Conservation (phyloP, 2,888 invertebrate species). For the Ligdia adustata region DNA sequence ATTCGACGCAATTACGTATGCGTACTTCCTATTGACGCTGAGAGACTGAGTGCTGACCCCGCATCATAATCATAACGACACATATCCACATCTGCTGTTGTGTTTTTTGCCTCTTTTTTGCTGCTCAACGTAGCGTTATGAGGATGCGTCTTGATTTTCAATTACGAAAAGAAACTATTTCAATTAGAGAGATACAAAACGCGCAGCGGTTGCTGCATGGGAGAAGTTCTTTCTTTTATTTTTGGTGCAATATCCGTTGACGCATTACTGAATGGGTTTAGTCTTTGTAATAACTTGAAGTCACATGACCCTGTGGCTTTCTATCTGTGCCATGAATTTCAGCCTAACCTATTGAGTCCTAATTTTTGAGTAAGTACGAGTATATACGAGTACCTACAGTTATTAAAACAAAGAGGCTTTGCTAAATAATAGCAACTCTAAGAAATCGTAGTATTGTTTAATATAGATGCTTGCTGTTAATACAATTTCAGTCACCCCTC, state of each 20-base stretch:
- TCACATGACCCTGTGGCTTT: too few relatives aligned
- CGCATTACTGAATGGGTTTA: too few relatives aligned
- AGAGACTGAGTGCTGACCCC: constrained; percentile 52
- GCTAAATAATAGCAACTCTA: too few relatives aligned
- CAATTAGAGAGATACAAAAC: constrained; percentile 47
- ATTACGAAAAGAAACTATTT: constrained; percentile 45
- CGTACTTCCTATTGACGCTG: constrained; percentile 67
- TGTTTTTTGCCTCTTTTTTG: constrained; percentile 49
- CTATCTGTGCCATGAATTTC: too few relatives aligned
- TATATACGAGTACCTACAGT: too few relatives aligned
- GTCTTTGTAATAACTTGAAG: too few relatives aligned
- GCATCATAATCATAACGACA: constrained; percentile 40
- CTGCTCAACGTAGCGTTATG: constrained; percentile 36
- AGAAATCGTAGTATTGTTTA: constrained; percentile 17
- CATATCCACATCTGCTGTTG: constrained; percentile 62
- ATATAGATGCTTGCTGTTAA: constrained; percentile 50
- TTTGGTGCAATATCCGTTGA: constrained; percentile 15
- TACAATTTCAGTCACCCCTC: constrained; percentile 58
- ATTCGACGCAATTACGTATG: constrained; percentile 78
- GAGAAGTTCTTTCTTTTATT: constrained; percentile 32
- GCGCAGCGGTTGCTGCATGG: constrained; percentile 39
- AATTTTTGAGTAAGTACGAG: too few relatives aligned
- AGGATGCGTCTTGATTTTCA: constrained; percentile 55
- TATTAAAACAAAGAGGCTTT: too few relatives aligned
- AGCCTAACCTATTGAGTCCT: too few relatives aligned